Evolutionary conservation across 2,797 vertebrate species (phyloP).

Genomic region (Huso huso): DNA sequence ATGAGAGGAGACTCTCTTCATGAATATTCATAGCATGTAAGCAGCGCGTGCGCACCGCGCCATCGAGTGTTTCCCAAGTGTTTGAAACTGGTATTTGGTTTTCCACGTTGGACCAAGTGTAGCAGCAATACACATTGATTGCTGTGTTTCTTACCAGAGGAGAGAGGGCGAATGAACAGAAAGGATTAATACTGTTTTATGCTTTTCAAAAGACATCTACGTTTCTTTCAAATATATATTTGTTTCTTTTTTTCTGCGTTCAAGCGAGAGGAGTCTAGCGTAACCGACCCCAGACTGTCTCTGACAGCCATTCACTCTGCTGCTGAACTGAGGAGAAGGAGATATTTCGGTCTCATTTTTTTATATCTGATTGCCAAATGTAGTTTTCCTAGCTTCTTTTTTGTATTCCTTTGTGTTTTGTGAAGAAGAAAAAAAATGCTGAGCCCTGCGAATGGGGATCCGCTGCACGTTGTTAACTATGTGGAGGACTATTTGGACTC

Average conservation of each 20-base stretch:
- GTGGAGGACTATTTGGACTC: conserved; percentile 97
- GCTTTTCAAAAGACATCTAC: not conserved
- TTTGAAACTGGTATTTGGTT: conserved; percentile 74
- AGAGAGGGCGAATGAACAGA: not conserved
- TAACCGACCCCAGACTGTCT: conserved; percentile 5
- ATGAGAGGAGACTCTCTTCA: not conserved
- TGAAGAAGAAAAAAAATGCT: conserved; percentile 69
- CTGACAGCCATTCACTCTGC: conserved; percentile 61
- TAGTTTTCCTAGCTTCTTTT: conserved; percentile 39
- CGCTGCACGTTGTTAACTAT: conserved; percentile 81
- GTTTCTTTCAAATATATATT: not conserved
- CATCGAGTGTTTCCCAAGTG: conserved; percentile 74
- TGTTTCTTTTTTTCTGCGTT: not conserved
- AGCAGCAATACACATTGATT: conserved; percentile 40
- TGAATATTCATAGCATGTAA: conserved; percentile 10
- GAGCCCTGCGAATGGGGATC: conserved; percentile 88
- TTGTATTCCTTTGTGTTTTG: not conserved
- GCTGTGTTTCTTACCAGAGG: not conserved
- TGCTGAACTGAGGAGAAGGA: conserved; percentile 42
- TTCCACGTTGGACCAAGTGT: conserved; percentile 62
- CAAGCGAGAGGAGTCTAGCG: not conserved
- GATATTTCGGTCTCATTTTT: conserved; percentile 24
- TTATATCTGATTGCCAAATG: conserved; percentile 36
- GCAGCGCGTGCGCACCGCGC: conserved; percentile 61
- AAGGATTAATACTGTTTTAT: not conserved